These are phyloP conservation scores for Euphydryas editha DNA, from an alignment of 2,888 invertebrate species.

Conservation along the genomic window DNA sequence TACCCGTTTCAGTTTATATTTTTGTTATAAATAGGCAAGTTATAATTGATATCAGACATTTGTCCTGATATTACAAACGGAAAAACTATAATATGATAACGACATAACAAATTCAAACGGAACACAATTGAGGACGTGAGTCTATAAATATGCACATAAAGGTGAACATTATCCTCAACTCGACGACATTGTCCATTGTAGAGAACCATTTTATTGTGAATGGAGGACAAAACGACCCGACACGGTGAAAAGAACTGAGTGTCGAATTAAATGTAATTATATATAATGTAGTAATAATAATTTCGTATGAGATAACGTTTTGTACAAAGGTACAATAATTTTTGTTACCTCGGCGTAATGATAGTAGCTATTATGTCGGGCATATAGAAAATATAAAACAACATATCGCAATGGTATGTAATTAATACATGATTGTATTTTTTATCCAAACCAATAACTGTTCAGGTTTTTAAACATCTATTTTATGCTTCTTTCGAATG, in stretches of 20 bases:
- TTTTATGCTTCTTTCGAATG: too few relatives aligned
- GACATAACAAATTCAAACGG: constrained; percentile 7
- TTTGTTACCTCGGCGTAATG: not conserved
- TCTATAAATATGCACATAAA: constrained; percentile 49
- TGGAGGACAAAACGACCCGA: constrained; percentile 58
- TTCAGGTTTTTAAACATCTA: too few relatives aligned
- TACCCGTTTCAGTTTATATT: too few relatives aligned
- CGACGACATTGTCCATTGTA: constrained; percentile 60
- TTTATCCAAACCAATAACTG: too few relatives aligned
- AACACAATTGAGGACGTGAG: constrained; percentile 28
- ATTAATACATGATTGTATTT: not conserved
- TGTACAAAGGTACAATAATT: not conserved
- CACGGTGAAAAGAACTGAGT: constrained; percentile 62
- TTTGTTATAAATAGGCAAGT: too few relatives aligned
- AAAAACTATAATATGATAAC: not conserved
- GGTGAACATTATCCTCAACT: constrained; percentile 50
- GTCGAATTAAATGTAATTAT: constrained; percentile 64
- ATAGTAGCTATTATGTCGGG: not conserved
- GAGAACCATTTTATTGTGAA: constrained; percentile 53
- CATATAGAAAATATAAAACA: not conserved
- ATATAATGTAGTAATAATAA: constrained; percentile 29
- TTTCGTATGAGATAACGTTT: constrained; percentile 18
- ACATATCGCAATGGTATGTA: not conserved
- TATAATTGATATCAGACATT: not conserved
- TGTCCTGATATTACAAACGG: not conserved